Base-by-base conservation (phyloP, 2,113 vertebrate species). In the Merops nubicus region DNA sequence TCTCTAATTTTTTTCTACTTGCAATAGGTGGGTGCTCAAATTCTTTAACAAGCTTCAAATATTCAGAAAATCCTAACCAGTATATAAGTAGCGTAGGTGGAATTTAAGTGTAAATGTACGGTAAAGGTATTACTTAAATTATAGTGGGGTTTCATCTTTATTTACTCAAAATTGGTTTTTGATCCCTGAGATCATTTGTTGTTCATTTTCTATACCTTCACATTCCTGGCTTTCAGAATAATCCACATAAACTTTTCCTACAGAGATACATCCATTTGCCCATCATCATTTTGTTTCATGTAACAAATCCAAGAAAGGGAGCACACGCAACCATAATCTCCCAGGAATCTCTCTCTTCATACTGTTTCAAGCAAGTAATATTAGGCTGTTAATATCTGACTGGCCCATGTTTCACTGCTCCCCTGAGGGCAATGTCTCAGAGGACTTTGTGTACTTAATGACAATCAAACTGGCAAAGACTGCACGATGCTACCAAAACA, bases 21-120 rank as follows among this genome's bases (percentile, higher is more conserved):
- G 87, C 34, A 81, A 43, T 70, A 60, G 34, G 47, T 63, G 22
- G 42, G 81, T 87, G 43, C 31, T 89, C 21, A 78, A 94, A 75
- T 54, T 91, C 56, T 89, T 89, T 40, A 92, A 60, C 43, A 85
- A 45, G 57, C 51, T 82, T 85, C 48, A 92, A 59, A 68, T 63
- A 82, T 31, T 89, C 34, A 80, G 38, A 78, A 91, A 74, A 90
- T 54, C 50, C 59, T 80, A 80, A n/a, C 51, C 60, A 83, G 67
- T 51, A 77, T 45, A 40, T 56, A 88, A 90, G 81, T 53, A 50
- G 48, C n/a, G 59, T 68, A 90, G 82, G 91, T 62, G 34, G 65
- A 88, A 96, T 93, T 91, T 79, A 91, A 79, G 83, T 91, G 78
- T 74, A 95, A 93, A 89, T 65, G 45, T 73, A 83, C 62, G 60